Evolutionary conservation across 2,113 vertebrate species (phyloP).

Genomic region (Nycticebus coucang): DNA sequence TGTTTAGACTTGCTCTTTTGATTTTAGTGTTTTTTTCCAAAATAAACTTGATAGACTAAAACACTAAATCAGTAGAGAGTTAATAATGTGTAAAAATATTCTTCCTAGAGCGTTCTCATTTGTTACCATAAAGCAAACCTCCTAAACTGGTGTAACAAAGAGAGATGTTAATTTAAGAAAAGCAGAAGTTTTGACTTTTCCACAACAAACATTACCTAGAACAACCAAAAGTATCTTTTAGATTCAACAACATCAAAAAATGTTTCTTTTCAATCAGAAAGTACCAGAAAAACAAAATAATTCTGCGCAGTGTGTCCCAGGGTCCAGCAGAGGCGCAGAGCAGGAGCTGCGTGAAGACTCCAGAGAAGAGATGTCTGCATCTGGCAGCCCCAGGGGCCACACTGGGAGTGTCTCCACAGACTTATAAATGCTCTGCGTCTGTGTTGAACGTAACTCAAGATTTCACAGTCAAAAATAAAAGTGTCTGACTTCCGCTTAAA

Average conservation of each 20-base stretch:
- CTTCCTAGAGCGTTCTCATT: neutral
- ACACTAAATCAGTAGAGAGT: neutral
- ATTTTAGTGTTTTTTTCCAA: neutral
- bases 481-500: neutral
- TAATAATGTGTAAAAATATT: neutral
- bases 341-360: neutral
- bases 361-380: neutral
- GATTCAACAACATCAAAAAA: neutral
- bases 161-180: neutral
- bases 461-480: neutral
- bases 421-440: neutral
- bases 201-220: neutral
- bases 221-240: neutral
- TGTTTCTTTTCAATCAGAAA: neutral
- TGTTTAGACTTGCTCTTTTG: neutral
- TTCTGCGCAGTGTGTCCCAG: fast-evolving
- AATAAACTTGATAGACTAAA: neutral
- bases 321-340: fast-evolving
- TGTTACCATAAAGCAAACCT: neutral
- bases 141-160: neutral
- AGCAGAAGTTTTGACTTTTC: neutral
- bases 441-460: neutral
- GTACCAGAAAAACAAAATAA: neutral
- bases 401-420: neutral
- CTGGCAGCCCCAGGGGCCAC: neutral